Evolutionary conservation across 2,797 vertebrate species (phyloP), one percentile per base, ranked within the genome.

Genomic region (Molossus alvarezi): DNA sequence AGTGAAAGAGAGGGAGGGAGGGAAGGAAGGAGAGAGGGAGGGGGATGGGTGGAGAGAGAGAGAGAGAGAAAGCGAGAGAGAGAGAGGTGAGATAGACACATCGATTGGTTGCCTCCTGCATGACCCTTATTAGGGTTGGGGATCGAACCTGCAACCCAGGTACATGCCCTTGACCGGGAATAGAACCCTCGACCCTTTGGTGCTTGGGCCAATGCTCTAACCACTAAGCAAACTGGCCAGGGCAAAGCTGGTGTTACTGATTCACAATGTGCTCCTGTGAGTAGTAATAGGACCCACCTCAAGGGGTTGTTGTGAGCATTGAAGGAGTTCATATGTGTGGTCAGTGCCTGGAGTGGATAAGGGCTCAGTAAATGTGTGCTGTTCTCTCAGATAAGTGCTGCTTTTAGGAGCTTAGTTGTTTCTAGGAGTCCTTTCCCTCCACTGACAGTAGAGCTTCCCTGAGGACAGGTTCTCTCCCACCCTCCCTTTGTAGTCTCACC

Each of bases 401-500:
- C 51, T 94, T 57, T 79, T 80, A 64, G 60, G 29, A 80, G 21
- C 65, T 73, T 89, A 62, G 64, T 81, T 95, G 17, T 48, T 84
- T 91, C n/a, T 51, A 8, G 3, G 4, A n/a, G 5, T 76, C 15
- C n/a, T 81, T 79, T 84, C 13, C 23, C 11, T 48, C 57, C 7
- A 48, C 3, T 73, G 27, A 64, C 53, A 93, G 37, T 76, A 12
- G 27, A 88, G 37, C 21, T 67, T 95, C 85, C 53, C 48, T 64
- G 27, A 87, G 21, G 53, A 12, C 14, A 86, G 21, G 23, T 21
- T 33, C 25, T 93, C 48, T 71, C 25, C 51, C 9, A 57, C 25
- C 53, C 85, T 48, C 67, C 29, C 37, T 93, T 93, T 94, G 27
- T 81, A 77, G 89, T 91, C 89, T 90, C 45, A 82, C 37, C 37